Percentiles rank a stretch among this genome's conserved stretches.
Evolutionary conservation across 2,888 invertebrate species (phyloP).

Genomic region (Agrenia bidenticulata): DNA sequence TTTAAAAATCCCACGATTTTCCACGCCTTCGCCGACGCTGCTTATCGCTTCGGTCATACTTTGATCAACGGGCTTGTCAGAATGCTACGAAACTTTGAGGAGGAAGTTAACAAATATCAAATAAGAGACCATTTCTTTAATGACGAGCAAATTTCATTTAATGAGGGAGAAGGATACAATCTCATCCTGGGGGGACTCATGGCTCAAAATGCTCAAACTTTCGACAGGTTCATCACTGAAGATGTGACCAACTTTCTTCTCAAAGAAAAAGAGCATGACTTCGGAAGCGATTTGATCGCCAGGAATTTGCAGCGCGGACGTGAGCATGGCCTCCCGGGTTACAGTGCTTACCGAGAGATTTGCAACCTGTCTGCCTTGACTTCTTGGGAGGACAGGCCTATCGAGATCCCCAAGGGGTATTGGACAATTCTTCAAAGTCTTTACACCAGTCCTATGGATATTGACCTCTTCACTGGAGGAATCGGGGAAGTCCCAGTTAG

Average conservation of each 20-base stretch:
- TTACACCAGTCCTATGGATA: constrained; percentile 59
- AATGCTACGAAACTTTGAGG: constrained; percentile 17
- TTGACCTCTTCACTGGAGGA: constrained; percentile 82
- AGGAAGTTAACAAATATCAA: constrained; percentile 41
- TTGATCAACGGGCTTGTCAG: constrained; percentile 39
- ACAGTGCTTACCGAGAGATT: constrained; percentile 35
- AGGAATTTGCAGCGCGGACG: constrained; percentile 35
- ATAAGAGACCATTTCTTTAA: constrained; percentile 51
- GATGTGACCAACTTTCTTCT: constrained; percentile 42
- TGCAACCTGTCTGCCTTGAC: constrained; percentile 36
- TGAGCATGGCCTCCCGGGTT: constrained; percentile 45
- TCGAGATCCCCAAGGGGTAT: constrained; percentile 37
- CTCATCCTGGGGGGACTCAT: constrained; percentile 42
- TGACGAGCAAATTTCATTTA: too few species aligned
- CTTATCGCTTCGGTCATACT: constrained; percentile 44
- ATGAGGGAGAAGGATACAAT: constrained; percentile 38
- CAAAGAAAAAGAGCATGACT: constrained; percentile 33
- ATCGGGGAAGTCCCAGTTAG: constrained; percentile 75
- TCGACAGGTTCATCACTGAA: constrained; percentile 42
- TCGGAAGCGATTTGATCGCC: constrained; percentile 45
- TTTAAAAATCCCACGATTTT: constrained; percentile 9
- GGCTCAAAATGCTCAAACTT: constrained; percentile 42
- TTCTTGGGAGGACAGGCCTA: constrained; percentile 37
- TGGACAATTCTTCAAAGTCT: constrained; percentile 39
- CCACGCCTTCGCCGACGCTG: constrained; percentile 15